Evolutionary conservation across 2,888 invertebrate genomes (phyloP).

Genomic region (Megaustenia siamemsis): DNA sequence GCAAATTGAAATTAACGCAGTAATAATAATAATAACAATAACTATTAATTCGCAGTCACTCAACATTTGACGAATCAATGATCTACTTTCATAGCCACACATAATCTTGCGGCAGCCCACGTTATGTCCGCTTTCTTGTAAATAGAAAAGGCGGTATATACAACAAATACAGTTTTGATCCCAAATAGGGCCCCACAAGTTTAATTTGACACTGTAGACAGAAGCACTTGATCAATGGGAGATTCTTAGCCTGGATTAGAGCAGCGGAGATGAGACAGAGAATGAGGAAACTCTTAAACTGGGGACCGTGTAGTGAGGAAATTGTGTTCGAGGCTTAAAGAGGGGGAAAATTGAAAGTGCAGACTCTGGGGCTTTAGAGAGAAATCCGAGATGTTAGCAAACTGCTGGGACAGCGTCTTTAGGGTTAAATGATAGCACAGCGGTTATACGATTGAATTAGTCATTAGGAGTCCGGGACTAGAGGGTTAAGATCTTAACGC

Average conservation of each 20-base stretch:
- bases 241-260: slow-evolving; percentile 38
- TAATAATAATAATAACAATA: too few relatives aligned
- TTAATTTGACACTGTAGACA: slow-evolving; percentile 34
- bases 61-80: too few relatives aligned
- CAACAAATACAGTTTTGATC: not conserved
- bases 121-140: not conserved
- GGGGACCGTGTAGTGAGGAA: slow-evolving; percentile 30
- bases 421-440: slow-evolving; percentile 4
- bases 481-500: not conserved
- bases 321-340: slow-evolving; percentile 37
- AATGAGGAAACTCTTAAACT: not conserved
- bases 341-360: not conserved
- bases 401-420: not conserved
- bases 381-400: slow-evolving; percentile 28
- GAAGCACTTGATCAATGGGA: slow-evolving; percentile 44
- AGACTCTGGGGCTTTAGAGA: not conserved
- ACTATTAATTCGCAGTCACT: too few relatives aligned
- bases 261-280: not conserved
- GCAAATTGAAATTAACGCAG: too few relatives aligned
- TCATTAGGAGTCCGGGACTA: not conserved
- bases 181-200: not conserved
- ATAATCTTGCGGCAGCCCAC: too few relatives aligned
- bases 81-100: too few relatives aligned
- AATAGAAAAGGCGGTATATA: not conserved
- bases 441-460: slow-evolving; percentile 18